Base-by-base conservation (phyloP, 2,888 invertebrate genomes). In the Agriotes lineatus region DNA sequence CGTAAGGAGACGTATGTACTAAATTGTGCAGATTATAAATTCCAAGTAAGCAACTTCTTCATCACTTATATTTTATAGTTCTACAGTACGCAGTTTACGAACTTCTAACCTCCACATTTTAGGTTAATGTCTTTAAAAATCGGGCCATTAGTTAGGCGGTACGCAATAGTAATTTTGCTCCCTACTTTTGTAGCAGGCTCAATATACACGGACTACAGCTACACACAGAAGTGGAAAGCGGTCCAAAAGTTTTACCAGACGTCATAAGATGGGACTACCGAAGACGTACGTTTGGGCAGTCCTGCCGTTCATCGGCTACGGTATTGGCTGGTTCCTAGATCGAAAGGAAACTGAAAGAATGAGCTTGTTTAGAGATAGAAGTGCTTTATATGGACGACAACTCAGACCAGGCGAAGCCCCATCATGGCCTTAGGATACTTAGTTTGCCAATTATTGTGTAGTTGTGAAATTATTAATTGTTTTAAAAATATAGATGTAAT, bases 331-430 rank as follows among this genome's bases (percentile, higher is more conserved):
- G 76, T 90, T 82, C 73, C 75, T 94, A 60, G 93, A 94, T 79
- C 83, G 85, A 3, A 85, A 88, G 75, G 94, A 95, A 85, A 91
- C 91, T 0, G 86, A 91, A 68, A 87, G 94, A 62, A 89, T 94
- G 90, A 86, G 87, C 0, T 84, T 83, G 74, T 96, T 91, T 81
- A 87, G 95, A 68, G 95, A 96, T 80, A 94, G 92, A 81, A 94
- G 94, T 78, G 88, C 90, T 54, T 84, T 96, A 37, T 96, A 91
- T 80, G 93, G 92, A 18, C 87, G 91, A 66, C 84, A 81, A 39
- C 84, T 90, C 1, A 89, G 89, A 74, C 87, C 89, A 72, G 92
- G 90, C 5, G 90, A 91, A 69, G 80, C 86, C 75, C 95, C 94
- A 64, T 89, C 92, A 9, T 95, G 95, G 95, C 91, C 91, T 39